Conservation (phyloP, 2,888 invertebrate genomes). For the Neoitamus cyanurus region DNA sequence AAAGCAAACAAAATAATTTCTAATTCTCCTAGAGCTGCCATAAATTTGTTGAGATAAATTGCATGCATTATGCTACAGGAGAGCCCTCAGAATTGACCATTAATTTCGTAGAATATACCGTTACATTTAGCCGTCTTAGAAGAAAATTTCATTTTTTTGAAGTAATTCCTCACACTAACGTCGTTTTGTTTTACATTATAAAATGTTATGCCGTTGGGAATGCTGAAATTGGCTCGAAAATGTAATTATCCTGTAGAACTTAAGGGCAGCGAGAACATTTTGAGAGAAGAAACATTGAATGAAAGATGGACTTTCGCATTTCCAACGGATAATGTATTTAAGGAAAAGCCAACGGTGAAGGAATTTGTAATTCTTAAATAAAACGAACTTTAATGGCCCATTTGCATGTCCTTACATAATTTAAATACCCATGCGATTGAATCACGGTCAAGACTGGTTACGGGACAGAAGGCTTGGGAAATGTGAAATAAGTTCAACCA, state of each 20-base stretch:
- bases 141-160: neutral
- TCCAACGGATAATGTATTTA: neutral
- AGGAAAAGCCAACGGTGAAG: neutral
- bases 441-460: too few relatives aligned
- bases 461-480: too few relatives aligned
- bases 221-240: neutral
- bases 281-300: neutral
- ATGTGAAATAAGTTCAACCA: too few relatives aligned
- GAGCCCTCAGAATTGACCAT: neutral
- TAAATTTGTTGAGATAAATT: too few relatives aligned
- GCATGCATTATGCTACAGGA: too few relatives aligned
- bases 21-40: too few relatives aligned
- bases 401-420: neutral
- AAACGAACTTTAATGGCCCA: neutral
- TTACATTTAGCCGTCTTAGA: neutral
- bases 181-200: neutral
- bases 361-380: neutral
- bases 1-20: too few relatives aligned
- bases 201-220: neutral
- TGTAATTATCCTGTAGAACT: neutral
- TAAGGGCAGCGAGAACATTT: neutral
- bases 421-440: too few relatives aligned
- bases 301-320: neutral
- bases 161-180: neutral
- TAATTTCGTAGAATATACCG: neutral